Percentiles rank a stretch among this genome's conserved stretches.
These are phyloP conservation scores for Euphysa ruthae DNA, from an alignment of 30 jellyfish, hydroid and myxozoan genomes.

Conservation along the genomic window DNA sequence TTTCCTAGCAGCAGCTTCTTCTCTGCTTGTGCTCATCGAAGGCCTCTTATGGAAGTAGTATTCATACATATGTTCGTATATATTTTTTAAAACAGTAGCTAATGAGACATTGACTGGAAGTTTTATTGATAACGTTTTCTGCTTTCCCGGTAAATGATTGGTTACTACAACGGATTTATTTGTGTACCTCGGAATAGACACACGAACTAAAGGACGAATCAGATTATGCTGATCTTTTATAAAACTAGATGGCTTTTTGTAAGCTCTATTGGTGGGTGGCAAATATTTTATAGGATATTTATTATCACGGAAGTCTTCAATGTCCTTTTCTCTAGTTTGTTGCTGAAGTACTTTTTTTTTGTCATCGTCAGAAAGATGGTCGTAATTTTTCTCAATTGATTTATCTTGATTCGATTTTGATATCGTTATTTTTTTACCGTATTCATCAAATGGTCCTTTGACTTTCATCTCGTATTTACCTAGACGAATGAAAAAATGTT, in stretches of 20 bases:
- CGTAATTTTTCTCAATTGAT: background rate
- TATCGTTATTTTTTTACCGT: slow-evolving; percentile 7
- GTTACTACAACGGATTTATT: slow-evolving; percentile 61
- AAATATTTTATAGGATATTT: slow-evolving; percentile 19
- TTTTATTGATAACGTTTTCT: slow-evolving; percentile 50
- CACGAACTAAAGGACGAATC: slow-evolving; percentile 42
- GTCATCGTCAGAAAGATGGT: slow-evolving; percentile 11
- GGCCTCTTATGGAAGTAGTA: slow-evolving; percentile 72
- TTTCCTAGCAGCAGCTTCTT: slow-evolving; percentile 4
- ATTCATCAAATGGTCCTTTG: slow-evolving; percentile 72
- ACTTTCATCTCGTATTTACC: slow-evolving; percentile 89
- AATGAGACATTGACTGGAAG: slow-evolving; percentile 87
- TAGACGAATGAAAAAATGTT: background rate
- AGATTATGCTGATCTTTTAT: slow-evolving; percentile 10
- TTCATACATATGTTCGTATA: slow-evolving; percentile 87
- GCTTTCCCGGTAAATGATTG: slow-evolving; percentile 44
- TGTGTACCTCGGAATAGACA: slow-evolving; percentile 58
- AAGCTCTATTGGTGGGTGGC: slow-evolving; percentile 46
- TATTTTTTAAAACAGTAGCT: slow-evolving; percentile 81
- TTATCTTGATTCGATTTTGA: background rate
- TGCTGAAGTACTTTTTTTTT: background rate
- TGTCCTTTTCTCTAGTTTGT: slow-evolving; percentile 8
- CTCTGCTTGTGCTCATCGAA: background rate
- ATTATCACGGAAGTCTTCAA: slow-evolving; percentile 10
- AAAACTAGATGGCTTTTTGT: slow-evolving; percentile 26